phyloP scores from a whole-genome alignment of 2,113 vertebrate species.

The Tupaia chinensis region DNA sequence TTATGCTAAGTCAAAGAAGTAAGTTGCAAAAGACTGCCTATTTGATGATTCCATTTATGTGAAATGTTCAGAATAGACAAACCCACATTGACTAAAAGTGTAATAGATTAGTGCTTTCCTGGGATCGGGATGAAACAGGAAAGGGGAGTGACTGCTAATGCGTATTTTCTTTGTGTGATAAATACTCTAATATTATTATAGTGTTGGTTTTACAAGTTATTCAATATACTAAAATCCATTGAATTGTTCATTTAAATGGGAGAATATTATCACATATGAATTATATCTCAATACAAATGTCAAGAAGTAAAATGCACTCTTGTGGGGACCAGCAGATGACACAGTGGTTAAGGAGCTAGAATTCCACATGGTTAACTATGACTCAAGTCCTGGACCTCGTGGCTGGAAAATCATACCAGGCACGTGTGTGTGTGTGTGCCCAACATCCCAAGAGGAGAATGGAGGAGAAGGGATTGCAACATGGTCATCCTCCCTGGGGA shows the following conservation, averaged over 20 bases:
- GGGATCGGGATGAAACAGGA: rapidly evolving
- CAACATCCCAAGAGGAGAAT: too few relatives aligned
- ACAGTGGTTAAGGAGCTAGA: too few relatives aligned
- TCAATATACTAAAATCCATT: not conserved
- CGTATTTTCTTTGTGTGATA: not conserved
- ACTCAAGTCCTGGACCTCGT: too few relatives aligned
- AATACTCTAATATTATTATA: not conserved
- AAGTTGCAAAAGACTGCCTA: not conserved
- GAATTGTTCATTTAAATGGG: not conserved
- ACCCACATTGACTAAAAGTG: not conserved
- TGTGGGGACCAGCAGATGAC: too few relatives aligned
- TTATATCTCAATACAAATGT: not conserved
- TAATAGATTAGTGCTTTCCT: too few relatives aligned
- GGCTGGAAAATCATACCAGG: too few relatives aligned
- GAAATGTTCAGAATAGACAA: not conserved
- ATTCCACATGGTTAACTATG: too few relatives aligned
- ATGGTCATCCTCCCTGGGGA: too few relatives aligned
- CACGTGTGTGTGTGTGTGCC: too few relatives aligned
- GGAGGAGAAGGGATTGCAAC: too few relatives aligned
- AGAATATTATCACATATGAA: not conserved
- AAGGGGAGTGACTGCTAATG: not conserved
- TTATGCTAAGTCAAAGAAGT: not conserved
- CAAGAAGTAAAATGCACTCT: not conserved
- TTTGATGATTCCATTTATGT: not conserved
- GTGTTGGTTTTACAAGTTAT: not conserved